Base-by-base conservation (phyloP, 1,140 invertebrate species). In the Eupristina koningsbergeri region DNA sequence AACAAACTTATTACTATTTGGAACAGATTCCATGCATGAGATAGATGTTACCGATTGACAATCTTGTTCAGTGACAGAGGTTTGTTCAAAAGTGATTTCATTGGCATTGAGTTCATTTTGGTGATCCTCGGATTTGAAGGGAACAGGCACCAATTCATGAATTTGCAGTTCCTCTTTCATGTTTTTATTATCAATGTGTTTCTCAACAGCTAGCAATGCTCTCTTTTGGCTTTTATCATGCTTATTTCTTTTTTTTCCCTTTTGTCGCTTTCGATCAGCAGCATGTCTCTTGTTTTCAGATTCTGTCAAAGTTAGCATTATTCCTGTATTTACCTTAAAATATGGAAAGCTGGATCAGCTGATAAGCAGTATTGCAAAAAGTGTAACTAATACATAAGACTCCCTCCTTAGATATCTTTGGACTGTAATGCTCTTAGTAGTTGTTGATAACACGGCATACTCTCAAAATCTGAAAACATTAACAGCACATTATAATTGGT, bases 1-100 rank as follows among this genome's bases (percentile, higher is more conserved):
- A 22, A 86, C 83, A 80, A 76, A 85, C 78, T 86, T 85, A n/a
- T 86, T 84, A 31, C 83, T 80, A 31, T 84, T 86, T 19, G 80
- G 61, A 41, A 80, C 83, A 9, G 69, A 34, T 8, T 80, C 78
- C 67, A 85, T 80, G 41, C 77, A 69, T 3, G 77, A 67, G 0
- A 86, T 77, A 34, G 83, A 74, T 8, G 76, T 31, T 39, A 85
- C 69, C 0, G 80, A 58, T 29, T 85, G 84, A 36, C 84, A 85
- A 29, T 85, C 75, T 45, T 85, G 84, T 13, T 79, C 80, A 0
- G 47, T 75, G 22, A 82, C 63, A 36, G 75, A 75, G 11, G 74
- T 64, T 53, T 67, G 73, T 39, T 85, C 80, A 34, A 82, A 85
- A 11, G 84, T 82, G 11, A 85, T 80, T 36, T 85, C 50, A 3